Evolutionary conservation across 2,888 invertebrate species (phyloP), one percentile per base, ranked within the genome.

Genomic region (Leptinotarsa haldemani): DNA sequence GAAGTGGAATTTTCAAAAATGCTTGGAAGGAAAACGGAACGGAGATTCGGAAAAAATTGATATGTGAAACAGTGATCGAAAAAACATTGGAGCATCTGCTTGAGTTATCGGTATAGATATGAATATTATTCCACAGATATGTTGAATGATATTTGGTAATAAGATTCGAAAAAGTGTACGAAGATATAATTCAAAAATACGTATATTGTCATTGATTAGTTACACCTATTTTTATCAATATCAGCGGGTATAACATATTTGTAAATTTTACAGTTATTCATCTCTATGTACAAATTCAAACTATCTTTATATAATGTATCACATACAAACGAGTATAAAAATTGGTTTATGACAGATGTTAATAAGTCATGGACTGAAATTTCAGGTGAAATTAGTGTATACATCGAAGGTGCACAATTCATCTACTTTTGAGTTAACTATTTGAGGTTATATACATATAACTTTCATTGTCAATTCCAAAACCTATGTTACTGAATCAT

Each of bases 191-290:
- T 61, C 40, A 40, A 30, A 61, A 61, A 30, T 61, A 67, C 47
- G 40, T 70, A 70, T 53, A 63, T 75, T 75, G 75, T 75, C 75
- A 72, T 75, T 66, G 63, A 53, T 72, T 67, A 67, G 68, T 67
- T 66, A 70, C 63, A 67, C 69, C 50, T 72, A 67, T 64, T 16
- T 50, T 16, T 50, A 53, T 53, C 15, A 56, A 56, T 56, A 56
- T 56, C 4, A 25, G 15, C 22, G 15, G 16, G 30, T 61, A 30
- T 4, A 61, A 30, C 25, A 16, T 61, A 30, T 40, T 18, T n/a
- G 61, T 30, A 16, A 40, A 61, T 61, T n/a, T 61, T 30, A 61
- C 40, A 61, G 3, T 61, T 61, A 30, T 61, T 56, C 0, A 40
- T 40, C 18, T n/a, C 20, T 56, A 68, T 66, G 25, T 66, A 66